Percentiles rank a stretch among this genome's conserved stretches.
Conservation (phyloP, 2,888 invertebrate genomes). For the Latrodectus elegans region DNA sequence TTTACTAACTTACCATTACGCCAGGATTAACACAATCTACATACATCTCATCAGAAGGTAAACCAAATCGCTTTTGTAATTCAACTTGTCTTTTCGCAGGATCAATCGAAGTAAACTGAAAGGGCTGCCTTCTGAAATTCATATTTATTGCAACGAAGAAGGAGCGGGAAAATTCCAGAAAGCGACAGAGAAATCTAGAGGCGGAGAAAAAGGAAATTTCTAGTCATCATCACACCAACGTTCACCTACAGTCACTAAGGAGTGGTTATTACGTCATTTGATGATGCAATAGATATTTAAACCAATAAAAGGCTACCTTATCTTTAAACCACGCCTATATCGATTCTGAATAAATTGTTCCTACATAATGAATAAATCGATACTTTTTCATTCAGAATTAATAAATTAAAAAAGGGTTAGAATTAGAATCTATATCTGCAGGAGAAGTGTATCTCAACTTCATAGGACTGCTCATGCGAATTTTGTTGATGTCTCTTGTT, state of each 20-base stretch:
- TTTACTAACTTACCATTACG: constrained; percentile 31
- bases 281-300: too few relatives aligned
- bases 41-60: constrained; percentile 44
- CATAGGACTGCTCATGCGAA: neutral
- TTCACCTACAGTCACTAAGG: too few relatives aligned
- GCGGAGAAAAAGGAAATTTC: neutral
- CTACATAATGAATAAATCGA: too few relatives aligned
- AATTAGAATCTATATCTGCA: too few relatives aligned
- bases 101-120: constrained; percentile 58
- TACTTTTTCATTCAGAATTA: too few relatives aligned
- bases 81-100: constrained; percentile 48
- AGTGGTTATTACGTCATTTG: too few relatives aligned
- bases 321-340: too few relatives aligned
- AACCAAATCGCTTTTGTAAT: constrained; percentile 58
- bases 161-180: constrained; percentile 38
- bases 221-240: neutral
- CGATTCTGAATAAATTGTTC: too few relatives aligned
- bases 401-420: too few relatives aligned
- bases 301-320: too few relatives aligned
- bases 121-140: constrained; percentile 51
- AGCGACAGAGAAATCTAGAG: neutral
- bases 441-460: neutral
- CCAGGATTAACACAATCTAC: constrained; percentile 36
- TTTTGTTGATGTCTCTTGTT: neutral
- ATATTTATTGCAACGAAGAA: constrained; percentile 34